A percentile compares a stretch with the other conserved stretches of the same genome.
Evolutionary conservation across 1,140 invertebrate genomes (phyloP).

Genomic region (Megalopta genalis): DNA sequence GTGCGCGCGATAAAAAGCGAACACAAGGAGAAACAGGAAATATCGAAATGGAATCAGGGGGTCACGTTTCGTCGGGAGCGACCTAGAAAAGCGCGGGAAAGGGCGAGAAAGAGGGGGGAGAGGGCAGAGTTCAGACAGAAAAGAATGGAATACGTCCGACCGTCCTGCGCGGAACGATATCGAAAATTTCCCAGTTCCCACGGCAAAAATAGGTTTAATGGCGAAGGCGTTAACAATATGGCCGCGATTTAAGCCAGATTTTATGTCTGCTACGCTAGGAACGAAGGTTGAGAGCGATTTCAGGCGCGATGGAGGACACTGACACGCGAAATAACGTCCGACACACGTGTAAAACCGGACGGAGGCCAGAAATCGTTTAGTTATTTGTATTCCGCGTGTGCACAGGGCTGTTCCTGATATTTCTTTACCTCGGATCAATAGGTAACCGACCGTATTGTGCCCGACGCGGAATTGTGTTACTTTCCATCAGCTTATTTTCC

Average conservation of each 20-base stretch:
- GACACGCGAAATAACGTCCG: slow-evolving; percentile 20
- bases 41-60: neutral
- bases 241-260: neutral
- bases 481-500: slow-evolving; percentile 22
- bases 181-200: neutral
- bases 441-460: slow-evolving; percentile 35
- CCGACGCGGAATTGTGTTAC: slow-evolving; percentile 26
- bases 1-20: neutral
- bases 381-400: slow-evolving; percentile 35
- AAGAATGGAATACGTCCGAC: neutral
- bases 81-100: neutral
- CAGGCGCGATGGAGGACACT: neutral
- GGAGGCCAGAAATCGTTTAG: slow-evolving; percentile 11
- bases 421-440: slow-evolving; percentile 38
- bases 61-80: neutral
- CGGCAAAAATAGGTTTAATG: neutral
- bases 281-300: neutral
- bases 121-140: neutral
- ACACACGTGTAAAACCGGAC: slow-evolving; percentile 5
- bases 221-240: neutral
- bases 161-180: neutral
- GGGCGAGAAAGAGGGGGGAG: neutral
- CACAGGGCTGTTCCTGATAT: slow-evolving; percentile 31
- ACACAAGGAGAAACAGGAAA: neutral
- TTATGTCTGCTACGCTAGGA: neutral